Percentiles rank a stretch among this genome's conserved stretches.
Conservation (phyloP, 2,797 vertebrate genomes). For the Lacerta bilineata region DNA sequence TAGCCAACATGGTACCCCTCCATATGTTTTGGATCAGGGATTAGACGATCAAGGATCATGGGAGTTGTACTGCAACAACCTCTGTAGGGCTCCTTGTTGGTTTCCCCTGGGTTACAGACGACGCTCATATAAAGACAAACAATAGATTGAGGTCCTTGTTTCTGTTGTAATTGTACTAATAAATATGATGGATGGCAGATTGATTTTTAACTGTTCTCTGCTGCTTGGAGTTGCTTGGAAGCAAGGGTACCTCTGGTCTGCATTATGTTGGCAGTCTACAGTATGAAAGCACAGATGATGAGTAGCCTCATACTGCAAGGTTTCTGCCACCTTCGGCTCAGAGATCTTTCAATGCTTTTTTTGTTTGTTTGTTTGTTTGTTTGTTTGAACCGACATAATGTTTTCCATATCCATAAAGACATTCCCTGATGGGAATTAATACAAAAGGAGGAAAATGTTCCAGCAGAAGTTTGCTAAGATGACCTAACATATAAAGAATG, state of each 20-base stretch:
- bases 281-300: background rate
- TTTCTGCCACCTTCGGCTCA: background rate
- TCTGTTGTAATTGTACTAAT: background rate
- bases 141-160: background rate
- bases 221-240: background rate
- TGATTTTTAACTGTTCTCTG: background rate
- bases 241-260: background rate
- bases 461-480: background rate
- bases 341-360: background rate
- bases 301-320: background rate
- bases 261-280: background rate
- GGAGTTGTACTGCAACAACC: no score
- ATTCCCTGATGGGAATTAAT: background rate
- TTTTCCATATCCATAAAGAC: background rate
- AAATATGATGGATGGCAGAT: background rate
- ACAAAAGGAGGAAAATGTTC: background rate
- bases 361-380: no score
- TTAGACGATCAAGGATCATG: no score
- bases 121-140: background rate
- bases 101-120: background rate
- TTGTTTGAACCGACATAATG: background rate
- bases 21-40: no score
- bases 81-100: background rate
- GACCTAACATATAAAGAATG: no score
- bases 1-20: no score